These are phyloP conservation scores for Enteromius afrohamiltoni DNA, from an alignment of 2,797 vertebrate genomes.

Conservation along the genomic window DNA sequence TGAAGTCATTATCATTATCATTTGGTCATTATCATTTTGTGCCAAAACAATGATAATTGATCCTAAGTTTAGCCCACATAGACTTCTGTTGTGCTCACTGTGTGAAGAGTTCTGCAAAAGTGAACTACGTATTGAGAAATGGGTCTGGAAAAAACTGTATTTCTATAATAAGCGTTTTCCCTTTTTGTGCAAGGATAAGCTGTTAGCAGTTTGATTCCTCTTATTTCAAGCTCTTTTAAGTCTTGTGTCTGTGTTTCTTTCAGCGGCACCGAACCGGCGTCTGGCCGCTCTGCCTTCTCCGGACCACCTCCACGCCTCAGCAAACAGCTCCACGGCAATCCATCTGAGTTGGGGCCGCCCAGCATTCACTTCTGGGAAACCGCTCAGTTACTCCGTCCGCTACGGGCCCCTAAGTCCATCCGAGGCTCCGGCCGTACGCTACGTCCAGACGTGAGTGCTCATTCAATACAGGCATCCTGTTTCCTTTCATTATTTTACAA, in stretches of 20 bases:
- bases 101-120: too few relatives aligned
- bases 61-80: too few relatives aligned
- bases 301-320: constrained; percentile 86
- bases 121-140: too few relatives aligned
- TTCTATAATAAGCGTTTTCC: background rate
- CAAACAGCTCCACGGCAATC: constrained; percentile 86
- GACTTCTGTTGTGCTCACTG: too few relatives aligned
- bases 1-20: too few relatives aligned
- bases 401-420: constrained; percentile 91
- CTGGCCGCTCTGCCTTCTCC: constrained; percentile 88
- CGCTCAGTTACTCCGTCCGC: constrained; percentile 91
- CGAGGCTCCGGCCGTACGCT: constrained; percentile 88
- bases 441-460: constrained; percentile 89
- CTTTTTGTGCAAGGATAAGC: background rate
- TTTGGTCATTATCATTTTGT: too few relatives aligned
- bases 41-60: too few relatives aligned
- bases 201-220: background rate
- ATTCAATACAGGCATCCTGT: too few relatives aligned
- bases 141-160: too few relatives aligned
- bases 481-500: too few relatives aligned
- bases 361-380: constrained; percentile 85
- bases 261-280: constrained; percentile 89
- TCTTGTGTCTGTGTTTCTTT: constrained; percentile 19
- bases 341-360: constrained; percentile 90
- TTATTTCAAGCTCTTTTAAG: background rate